These are phyloP conservation scores for Psococerastis gibbosa DNA, from an alignment of 2,888 invertebrate species.

Conservation along the genomic window DNA sequence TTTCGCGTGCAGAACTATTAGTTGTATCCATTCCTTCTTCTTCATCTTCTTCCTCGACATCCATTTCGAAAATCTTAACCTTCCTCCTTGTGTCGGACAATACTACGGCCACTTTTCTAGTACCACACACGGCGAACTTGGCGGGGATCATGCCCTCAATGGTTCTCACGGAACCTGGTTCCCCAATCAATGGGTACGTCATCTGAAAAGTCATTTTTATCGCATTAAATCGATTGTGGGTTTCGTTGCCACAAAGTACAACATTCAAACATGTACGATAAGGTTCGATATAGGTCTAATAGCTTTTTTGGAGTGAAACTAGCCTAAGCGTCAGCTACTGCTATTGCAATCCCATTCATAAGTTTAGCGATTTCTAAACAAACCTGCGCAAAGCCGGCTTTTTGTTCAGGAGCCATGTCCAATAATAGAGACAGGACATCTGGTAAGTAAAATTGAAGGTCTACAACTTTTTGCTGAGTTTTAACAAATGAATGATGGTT, in stretches of 20 bases:
- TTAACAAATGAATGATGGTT: constrained; percentile 29
- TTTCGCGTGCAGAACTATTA: constrained; percentile 18
- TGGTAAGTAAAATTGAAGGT: constrained; percentile 57
- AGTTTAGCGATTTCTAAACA: constrained; percentile 28
- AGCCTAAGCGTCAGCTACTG: no score
- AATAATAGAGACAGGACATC: constrained; percentile 52
- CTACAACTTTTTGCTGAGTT: constrained; percentile 29
- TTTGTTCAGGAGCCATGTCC: constrained; percentile 31
- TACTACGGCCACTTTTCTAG: constrained; percentile 65
- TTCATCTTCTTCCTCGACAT: constrained; percentile 79
- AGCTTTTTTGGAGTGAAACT: no score
- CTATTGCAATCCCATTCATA: constrained; percentile 34
- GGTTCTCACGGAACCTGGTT: constrained; percentile 27
- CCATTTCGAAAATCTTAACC: constrained; percentile 79
- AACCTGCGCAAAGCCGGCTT: constrained; percentile 31
- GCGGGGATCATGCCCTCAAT: constrained; percentile 47
- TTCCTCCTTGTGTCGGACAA: constrained; percentile 59
- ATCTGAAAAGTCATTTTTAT: no score
- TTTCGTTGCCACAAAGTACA: no score
- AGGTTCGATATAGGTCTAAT: no score
- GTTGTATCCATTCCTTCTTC: constrained; percentile 45
- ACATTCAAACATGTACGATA: no score
- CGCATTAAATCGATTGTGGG: no score
- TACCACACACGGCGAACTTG: constrained; percentile 67
- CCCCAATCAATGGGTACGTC: background rate